Base-by-base conservation (phyloP, 2,888 invertebrate species). In the Oxyteleia sp. region DNA sequence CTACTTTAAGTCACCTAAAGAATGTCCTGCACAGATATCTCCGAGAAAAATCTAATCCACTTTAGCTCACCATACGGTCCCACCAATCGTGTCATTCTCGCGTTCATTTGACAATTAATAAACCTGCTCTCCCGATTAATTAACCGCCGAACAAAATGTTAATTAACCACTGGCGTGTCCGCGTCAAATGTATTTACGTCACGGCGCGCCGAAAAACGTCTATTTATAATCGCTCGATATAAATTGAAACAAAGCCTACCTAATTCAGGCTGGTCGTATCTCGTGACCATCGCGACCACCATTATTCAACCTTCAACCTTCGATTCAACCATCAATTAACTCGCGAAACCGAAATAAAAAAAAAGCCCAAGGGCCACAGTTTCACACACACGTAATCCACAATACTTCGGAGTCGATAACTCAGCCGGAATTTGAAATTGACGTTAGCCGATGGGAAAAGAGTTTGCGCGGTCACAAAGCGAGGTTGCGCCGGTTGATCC, bases 201-300 rank as follows among this genome's bases (percentile, higher is more conserved):
- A n/a, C 10, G n/a, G 2, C 11, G 10, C 10, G 10, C 4, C 38
- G 38, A 38, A 16, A 18, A 20, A 18, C 15, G 2, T 43, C 43
- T 59, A 43, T 43, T 59, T 59, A 20, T 43, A 59, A 8, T 35
- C 35, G 41, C 29, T 45, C 88, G 63, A 35, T 57, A 57, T n/a
- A n/a, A 57, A 38, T 18, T 13, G 35, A 20, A 35, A 38, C 7
- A 69, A 51, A 11, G n/a, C 74, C 47, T 90, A 92, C 92, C 92
- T 89, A 89, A 86, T 83, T 91, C 89, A 20, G 87, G 84, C 55
- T 90, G 88, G 61, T 89, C 89, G 84, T 91, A 92, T 68, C 90
- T 89, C 63, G 91, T 84, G 68, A 91, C 87, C 92, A 92, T 92
- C 47, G 89, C 91, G 78, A 92, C 84, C 75, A 91, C 92, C 92